Evolutionary conservation across 1,140 invertebrate genomes (phyloP).

Genomic region (Drosophila cardini): DNA sequence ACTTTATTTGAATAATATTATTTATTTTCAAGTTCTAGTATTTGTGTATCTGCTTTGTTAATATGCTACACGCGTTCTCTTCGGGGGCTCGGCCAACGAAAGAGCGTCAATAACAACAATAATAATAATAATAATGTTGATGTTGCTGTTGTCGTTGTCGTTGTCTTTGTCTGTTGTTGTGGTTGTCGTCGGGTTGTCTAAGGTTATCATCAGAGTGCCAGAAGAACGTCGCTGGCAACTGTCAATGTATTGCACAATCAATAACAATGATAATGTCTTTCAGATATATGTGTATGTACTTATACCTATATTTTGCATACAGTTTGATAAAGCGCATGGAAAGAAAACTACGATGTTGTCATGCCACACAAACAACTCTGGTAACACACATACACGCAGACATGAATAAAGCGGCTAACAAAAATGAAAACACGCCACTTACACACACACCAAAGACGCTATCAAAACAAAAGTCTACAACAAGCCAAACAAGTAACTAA

Average conservation of each 20-base stretch:
- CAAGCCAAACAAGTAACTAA: constrained; percentile 60
- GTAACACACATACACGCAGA: not conserved
- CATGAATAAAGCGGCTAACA: constrained; percentile 3
- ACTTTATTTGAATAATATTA: constrained; percentile 51
- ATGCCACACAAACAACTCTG: constrained; percentile 3
- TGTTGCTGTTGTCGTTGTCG: constrained; percentile 21
- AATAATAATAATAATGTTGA: constrained; percentile 32
- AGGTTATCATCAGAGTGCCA: constrained; percentile 51
- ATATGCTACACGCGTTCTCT: constrained; percentile 16
- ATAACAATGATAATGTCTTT: constrained; percentile 35
- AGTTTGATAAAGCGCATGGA: constrained; percentile 16
- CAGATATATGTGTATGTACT: constrained; percentile 37
- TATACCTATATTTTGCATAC: constrained; percentile 7
- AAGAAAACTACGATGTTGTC: constrained; percentile 18
- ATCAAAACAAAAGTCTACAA: constrained; percentile 76
- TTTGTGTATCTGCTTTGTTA: constrained; percentile 27
- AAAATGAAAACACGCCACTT: constrained; percentile 61
- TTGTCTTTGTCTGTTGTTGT: constrained; percentile 32
- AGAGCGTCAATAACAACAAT: constrained; percentile 64
- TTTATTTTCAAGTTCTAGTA: constrained; percentile 41
- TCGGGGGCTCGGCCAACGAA: constrained; percentile 67
- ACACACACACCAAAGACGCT: constrained; percentile 29
- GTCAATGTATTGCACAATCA: constrained; percentile 27
- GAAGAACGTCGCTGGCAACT: constrained; percentile 25
- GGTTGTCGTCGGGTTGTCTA: constrained; percentile 62